A percentile compares a stretch with the other conserved stretches of the same genome.
phyloP scores from a whole-genome alignment of 2,888 invertebrate genomes.

The Orthonychiurus folsomi region DNA sequence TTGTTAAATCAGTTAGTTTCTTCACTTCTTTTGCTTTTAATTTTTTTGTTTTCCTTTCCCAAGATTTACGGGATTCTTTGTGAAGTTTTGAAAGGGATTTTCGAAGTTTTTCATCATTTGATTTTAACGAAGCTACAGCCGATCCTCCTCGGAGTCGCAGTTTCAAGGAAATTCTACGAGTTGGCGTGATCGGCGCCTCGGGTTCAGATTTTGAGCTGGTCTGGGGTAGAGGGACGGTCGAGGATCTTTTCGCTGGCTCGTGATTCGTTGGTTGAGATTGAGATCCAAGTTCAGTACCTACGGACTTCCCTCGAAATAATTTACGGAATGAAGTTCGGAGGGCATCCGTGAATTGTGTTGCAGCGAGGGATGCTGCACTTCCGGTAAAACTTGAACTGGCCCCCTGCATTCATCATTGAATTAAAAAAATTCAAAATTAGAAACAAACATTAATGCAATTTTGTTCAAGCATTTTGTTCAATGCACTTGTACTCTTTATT shows the following conservation, averaged over 20 bases:
- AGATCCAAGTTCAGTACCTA: background rate
- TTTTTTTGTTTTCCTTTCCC: slow-evolving; percentile 2
- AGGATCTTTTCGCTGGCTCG: background rate
- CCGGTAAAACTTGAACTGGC: background rate
- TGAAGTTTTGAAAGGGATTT: slow-evolving; percentile 8
- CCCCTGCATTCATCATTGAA: background rate
- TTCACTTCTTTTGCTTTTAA: background rate
- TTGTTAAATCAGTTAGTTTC: slow-evolving; percentile 14
- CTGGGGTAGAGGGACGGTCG: background rate
- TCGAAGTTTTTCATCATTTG: background rate
- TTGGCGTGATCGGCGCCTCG: background rate
- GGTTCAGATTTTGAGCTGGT: background rate
- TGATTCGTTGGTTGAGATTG: background rate
- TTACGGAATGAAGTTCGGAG: slow-evolving; percentile 5
- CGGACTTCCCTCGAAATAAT: slow-evolving; percentile 1
- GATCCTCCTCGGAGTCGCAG: background rate
- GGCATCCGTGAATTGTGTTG: background rate
- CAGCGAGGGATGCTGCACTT: background rate
- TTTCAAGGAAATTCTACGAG: background rate
- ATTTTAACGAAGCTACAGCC: background rate
- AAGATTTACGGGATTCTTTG: background rate
- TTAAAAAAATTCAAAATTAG: background rate
- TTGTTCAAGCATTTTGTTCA: too few species aligned
- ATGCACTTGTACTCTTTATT: too few species aligned
- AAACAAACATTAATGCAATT: background rate